Base-by-base conservation (phyloP, 2,797 vertebrate species). In the Chaenodraco wilsoni region DNA sequence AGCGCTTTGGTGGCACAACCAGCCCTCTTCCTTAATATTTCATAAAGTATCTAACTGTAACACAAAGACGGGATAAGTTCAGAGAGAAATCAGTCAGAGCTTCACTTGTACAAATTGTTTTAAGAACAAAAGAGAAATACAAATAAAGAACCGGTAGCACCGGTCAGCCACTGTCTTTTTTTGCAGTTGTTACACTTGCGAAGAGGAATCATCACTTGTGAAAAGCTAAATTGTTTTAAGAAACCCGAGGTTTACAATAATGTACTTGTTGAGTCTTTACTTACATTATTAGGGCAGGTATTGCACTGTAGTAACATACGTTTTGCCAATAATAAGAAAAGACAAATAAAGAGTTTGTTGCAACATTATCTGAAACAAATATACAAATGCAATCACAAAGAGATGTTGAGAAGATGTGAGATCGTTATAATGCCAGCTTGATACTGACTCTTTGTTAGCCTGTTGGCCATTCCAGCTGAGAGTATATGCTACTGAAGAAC, bases 391-490 rank as follows among this genome's bases (percentile, higher is more conserved):
- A 69, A 71, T 19, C 61, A 75, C 43, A 62, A 49, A 27, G 51
- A 70, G 33, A 48, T 49, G 60, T 19, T 73, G 21, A 67, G 33
- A 60, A 44, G 52, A 78, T 41, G 40, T 51, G 37, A 60, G 33
- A 59, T 69, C 14, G 67, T 83, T 77, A 65, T 14, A 70, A 33
- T 55, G 16, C 3, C 0, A 55, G 50, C 1, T 17, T 19, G 40
- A 65, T 19, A 15, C 16, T 75, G 61, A 56, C 69, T 51, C 27
- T 16, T 52, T 69, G 76, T 65, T 48, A 51, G 58, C 54, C 63
- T 73, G 64, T 78, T 70, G 60, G n/a, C 66, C 10, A 19, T 72
- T 61, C 45, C 65, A 65, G 52, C 61, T 14, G 72, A 78, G 69
- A 69, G 58, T 64, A 56, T 51, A 59, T 48, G 27, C 72, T 27